Evolutionary conservation across 2,797 vertebrate species (phyloP).

Genomic region (Myiotriccus ornatus): DNA sequence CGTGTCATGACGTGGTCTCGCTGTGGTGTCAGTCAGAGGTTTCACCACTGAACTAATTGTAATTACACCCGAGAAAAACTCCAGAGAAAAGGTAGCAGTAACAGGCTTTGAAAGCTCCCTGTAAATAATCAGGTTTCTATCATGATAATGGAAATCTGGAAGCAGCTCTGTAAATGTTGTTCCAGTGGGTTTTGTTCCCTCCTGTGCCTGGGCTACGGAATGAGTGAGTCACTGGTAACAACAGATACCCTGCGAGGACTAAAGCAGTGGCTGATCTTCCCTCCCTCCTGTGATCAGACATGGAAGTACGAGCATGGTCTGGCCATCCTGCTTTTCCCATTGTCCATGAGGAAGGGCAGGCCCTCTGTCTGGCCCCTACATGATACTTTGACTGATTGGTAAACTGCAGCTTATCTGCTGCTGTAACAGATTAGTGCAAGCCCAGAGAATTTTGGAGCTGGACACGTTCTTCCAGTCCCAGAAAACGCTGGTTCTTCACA

Average conservation of each 20-base stretch:
- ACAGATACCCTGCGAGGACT: not conserved
- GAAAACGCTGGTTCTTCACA: not conserved
- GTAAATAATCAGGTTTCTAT: not conserved
- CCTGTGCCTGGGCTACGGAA: not conserved
- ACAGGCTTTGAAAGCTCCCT: not conserved
- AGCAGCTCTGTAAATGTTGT: not conserved
- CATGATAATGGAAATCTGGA: not conserved
- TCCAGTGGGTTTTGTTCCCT: not conserved
- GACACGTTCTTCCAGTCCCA: not conserved
- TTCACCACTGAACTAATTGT: not conserved
- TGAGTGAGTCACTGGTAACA: rapidly evolving
- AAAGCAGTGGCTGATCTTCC: not conserved
- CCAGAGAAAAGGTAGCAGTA: not conserved
- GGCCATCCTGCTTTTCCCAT: not conserved
- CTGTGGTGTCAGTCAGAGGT: not conserved
- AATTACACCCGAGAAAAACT: not conserved
- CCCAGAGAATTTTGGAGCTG: not conserved
- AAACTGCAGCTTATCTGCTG: not conserved
- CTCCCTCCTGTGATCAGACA: rapidly evolving
- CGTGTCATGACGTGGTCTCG: not conserved
- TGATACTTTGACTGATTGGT: not conserved
- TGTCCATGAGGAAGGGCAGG: not conserved
- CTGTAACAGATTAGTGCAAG: not conserved
- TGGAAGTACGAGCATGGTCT: not conserved
- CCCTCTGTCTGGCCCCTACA: not conserved